Conservation (phyloP, 2,113 vertebrate species). For the Coptodon bakossiorum region DNA sequence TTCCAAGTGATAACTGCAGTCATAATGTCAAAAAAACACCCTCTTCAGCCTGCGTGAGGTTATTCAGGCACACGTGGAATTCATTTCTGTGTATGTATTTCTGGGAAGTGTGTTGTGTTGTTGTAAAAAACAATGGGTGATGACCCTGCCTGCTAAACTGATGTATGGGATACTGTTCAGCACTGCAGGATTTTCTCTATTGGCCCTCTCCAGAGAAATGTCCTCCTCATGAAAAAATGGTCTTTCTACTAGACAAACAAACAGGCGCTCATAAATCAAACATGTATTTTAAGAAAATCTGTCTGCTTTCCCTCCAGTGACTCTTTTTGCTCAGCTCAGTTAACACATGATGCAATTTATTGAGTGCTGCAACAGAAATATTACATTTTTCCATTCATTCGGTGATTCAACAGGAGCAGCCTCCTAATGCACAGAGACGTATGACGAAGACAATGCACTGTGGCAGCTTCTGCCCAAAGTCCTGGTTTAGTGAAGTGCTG, state of each 20-base stretch:
- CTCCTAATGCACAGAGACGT: neutral
- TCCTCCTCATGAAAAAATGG: neutral
- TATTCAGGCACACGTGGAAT: neutral
- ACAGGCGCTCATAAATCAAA: conserved; percentile 23
- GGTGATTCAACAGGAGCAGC: neutral
- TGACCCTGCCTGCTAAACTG: neutral
- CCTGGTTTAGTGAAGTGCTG: conserved; percentile 22
- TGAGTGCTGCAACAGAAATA: conserved; percentile 14
- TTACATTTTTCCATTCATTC: conserved; percentile 6
- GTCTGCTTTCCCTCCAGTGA: neutral
- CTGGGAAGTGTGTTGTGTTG: neutral
- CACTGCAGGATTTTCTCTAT: neutral
- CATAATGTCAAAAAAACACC: fast-evolving
- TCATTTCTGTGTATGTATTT: neutral
- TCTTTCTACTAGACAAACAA: neutral
- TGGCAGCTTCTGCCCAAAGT: conserved; percentile 29
- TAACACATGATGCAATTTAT: neutral
- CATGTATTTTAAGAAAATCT: conserved; percentile 8
- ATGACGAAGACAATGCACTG: conserved; percentile 18
- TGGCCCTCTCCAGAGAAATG: neutral
- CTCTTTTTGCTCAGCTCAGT: neutral
- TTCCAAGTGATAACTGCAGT: neutral
- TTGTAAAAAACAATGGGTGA: neutral
- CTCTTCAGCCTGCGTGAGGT: neutral
- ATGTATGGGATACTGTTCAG: conserved; percentile 14